Evolutionary conservation across 2,888 invertebrate genomes (phyloP).

Genomic region (Andrena bicolor): DNA sequence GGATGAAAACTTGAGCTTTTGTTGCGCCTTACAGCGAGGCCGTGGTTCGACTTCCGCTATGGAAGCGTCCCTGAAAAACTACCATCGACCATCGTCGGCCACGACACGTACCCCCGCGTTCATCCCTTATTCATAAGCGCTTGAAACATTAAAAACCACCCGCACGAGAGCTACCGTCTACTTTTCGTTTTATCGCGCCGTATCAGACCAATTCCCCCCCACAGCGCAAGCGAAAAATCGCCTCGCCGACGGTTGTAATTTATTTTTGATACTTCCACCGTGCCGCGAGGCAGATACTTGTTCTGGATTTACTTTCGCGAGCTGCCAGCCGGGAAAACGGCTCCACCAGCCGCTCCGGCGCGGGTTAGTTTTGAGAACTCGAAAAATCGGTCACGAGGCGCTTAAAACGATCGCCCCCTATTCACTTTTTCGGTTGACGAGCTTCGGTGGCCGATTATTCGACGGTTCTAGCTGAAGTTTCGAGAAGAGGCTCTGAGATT

Average conservation of each 20-base stretch:
- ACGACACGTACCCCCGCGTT: conserved; percentile 31
- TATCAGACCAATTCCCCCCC: background rate
- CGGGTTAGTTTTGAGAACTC: background rate
- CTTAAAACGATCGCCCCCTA: conserved; percentile 1
- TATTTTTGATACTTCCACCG: background rate
- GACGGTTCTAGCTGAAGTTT: background rate
- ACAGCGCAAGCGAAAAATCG: background rate
- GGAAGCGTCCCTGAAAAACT: conserved; percentile 36
- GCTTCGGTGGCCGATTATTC: background rate
- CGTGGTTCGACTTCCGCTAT: background rate
- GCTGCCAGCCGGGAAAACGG: background rate
- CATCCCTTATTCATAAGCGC: conserved; percentile 53
- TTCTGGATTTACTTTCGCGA: conserved; percentile 1
- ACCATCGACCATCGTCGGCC: conserved; percentile 35
- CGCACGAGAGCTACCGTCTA: background rate
- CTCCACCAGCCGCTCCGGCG: background rate
- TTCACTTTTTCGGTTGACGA: background rate
- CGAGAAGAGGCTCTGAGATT: background rate
- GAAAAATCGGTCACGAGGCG: conserved; percentile 3
- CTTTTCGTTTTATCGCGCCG: conserved; percentile 9
- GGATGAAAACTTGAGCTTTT: background rate
- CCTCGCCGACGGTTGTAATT: background rate
- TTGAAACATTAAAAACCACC: conserved; percentile 54
- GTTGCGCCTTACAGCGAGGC: background rate
- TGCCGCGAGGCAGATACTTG: background rate